Percentiles rank a stretch among this genome's conserved stretches.
Conservation (phyloP, 2,888 invertebrate genomes). For the Cryptocheilus praepositus region DNA sequence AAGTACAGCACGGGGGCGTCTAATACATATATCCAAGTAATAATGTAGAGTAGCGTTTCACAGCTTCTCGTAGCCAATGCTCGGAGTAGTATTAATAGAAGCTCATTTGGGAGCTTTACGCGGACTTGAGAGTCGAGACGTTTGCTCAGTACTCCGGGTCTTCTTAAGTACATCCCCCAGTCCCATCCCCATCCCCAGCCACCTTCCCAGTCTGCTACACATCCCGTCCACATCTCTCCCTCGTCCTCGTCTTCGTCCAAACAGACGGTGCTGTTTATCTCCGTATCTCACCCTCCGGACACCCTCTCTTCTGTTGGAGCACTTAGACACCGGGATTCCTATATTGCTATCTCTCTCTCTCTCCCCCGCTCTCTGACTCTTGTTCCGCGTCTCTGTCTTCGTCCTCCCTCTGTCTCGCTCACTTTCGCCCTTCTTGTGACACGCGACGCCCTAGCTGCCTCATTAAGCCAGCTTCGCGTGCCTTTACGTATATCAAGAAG, state of each 20-base stretch:
- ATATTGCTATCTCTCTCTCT: no score
- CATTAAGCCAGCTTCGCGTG: conserved; percentile 39
- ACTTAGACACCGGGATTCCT: conserved; percentile 29
- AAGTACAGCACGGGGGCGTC: neutral
- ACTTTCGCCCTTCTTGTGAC: conserved; percentile 18
- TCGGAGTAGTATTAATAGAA: conserved; percentile 42
- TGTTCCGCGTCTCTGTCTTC: no score
- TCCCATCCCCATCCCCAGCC: conserved; percentile 18
- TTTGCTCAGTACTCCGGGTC: conserved; percentile 29
- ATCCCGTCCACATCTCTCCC: conserved; percentile 6
- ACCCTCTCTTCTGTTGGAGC: conserved; percentile 11
- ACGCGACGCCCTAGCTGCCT: conserved; percentile 41
- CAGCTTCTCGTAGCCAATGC: conserved; percentile 23
- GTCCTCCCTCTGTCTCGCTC: no score
- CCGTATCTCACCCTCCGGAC: conserved; percentile 44
- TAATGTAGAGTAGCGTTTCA: neutral
- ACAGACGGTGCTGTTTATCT: conserved; percentile 55
- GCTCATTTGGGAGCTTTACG: conserved; percentile 44
- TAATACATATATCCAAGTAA: conserved; percentile 3
- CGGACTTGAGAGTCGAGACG: conserved; percentile 32
- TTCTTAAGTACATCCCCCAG: conserved; percentile 27
- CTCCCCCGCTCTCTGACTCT: no score
- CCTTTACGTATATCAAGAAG: no score
- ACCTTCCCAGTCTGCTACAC: conserved; percentile 13
- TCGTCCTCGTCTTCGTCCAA: conserved; percentile 21